phyloP scores from a whole-genome alignment of 2,888 invertebrate species.

The Drosophila paramelanica region DNA sequence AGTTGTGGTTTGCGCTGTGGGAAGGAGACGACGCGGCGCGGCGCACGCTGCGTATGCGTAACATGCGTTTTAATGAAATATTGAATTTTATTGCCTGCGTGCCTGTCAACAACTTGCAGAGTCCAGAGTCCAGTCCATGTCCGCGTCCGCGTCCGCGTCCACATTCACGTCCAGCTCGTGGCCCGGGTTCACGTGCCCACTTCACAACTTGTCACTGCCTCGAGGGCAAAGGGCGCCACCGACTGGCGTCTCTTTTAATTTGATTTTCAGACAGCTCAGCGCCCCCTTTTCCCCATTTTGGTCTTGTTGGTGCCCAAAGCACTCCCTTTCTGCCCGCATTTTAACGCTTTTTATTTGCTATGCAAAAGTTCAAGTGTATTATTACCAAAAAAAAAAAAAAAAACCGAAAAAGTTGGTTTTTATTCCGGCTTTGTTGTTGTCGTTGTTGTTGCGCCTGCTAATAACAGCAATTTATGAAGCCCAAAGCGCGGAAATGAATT shows the following conservation, averaged over 20 bases:
- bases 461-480: constrained; percentile 81
- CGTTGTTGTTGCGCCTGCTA: constrained; percentile 61
- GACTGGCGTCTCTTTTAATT: constrained; percentile 72
- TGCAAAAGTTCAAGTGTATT: constrained; percentile 80
- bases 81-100: constrained; percentile 84
- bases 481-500: constrained; percentile 80
- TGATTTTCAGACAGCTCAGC: constrained; percentile 66
- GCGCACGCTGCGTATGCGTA: constrained; percentile 79
- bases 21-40: not conserved
- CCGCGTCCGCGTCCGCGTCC: not conserved
- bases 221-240: constrained; percentile 62
- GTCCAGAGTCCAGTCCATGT: too few species aligned
- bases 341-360: constrained; percentile 78
- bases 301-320: not conserved
- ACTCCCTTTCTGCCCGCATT: constrained; percentile 36
- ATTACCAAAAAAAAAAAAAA: constrained; percentile 53
- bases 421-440: constrained; percentile 34
- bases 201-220: constrained; percentile 79
- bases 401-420: constrained; percentile 52
- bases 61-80: constrained; percentile 82
- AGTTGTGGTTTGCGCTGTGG: constrained; percentile 58
- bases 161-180: not conserved
- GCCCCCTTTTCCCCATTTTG: not conserved
- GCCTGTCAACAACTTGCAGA: constrained; percentile 81
- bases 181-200: constrained; percentile 26